Evolutionary conservation across 2,113 vertebrate genomes (phyloP).

Genomic region (Oryzias curvinotus): DNA sequence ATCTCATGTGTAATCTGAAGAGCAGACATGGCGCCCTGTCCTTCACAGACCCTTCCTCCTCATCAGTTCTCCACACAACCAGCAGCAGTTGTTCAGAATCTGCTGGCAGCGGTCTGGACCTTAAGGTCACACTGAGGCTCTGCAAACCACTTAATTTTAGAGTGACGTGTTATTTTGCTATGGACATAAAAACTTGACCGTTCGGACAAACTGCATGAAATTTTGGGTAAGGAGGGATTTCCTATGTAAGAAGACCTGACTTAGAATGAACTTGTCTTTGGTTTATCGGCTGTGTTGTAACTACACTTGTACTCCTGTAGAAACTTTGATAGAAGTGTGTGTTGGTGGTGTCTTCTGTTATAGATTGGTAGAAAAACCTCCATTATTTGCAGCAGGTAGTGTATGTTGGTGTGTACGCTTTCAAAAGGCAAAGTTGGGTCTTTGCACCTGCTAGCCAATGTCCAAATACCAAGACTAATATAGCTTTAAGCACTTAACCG

Average conservation of each 20-base stretch:
- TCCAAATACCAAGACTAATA: conserved; percentile 71
- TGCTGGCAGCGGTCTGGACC: conserved; percentile 13
- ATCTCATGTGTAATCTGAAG: conserved; percentile 61
- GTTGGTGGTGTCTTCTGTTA: no score
- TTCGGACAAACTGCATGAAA: no score
- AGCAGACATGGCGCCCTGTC: conserved; percentile 55
- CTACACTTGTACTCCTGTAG: no score
- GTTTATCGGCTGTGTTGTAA: no score
- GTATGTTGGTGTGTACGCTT: conserved; percentile 8
- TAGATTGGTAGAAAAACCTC: no score
- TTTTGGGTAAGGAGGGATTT: no score
- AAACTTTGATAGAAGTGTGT: no score
- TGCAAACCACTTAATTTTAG: not conserved
- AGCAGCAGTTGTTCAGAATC: conserved; percentile 32
- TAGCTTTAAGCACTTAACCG: conserved; percentile 60
- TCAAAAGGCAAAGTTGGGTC: conserved; percentile 34
- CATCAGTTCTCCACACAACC: conserved; percentile 4
- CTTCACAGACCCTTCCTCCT: conserved; percentile 32
- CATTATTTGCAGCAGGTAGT: not conserved
- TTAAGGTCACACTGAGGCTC: conserved; percentile 36
- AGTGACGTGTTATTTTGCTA: conserved; percentile 2
- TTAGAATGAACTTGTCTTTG: no score
- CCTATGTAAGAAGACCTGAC: no score
- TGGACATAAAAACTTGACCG: not conserved
- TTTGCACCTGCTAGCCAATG: conserved; percentile 72